Conservation (phyloP, 2,113 vertebrate species). For the Merops nubicus region DNA sequence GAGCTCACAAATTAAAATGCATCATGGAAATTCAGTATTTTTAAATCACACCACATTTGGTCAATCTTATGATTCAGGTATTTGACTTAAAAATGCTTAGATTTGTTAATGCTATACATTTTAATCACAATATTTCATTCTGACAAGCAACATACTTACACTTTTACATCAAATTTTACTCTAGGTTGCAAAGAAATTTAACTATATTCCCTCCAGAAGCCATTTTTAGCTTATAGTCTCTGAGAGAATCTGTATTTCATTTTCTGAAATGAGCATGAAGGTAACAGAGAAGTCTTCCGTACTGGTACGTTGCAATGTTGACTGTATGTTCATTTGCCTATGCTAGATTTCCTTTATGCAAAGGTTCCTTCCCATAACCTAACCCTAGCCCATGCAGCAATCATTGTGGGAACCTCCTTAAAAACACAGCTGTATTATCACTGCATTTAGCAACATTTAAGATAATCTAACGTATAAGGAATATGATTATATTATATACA, state of each 20-base stretch:
- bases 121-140: not conserved
- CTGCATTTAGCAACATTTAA: not conserved
- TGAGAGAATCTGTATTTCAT: not conserved
- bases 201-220: not conserved
- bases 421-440: not conserved
- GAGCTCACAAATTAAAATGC: not conserved
- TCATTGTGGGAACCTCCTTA: not conserved
- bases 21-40: not conserved
- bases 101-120: not conserved
- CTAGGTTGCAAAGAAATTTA: not conserved
- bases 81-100: not conserved
- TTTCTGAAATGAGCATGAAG: not conserved
- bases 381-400: not conserved
- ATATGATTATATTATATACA: not conserved
- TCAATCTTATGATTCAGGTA: not conserved
- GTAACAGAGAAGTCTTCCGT: not conserved
- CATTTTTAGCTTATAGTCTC: not conserved
- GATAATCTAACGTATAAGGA: not conserved
- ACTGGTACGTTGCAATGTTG: not conserved
- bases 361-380: not conserved
- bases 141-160: accelerated
- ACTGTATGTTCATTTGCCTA: not conserved
- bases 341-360: not conserved
- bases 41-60: not conserved
- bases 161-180: not conserved